Evolutionary conservation across 2,113 vertebrate genomes (phyloP).

Genomic region (Sebastes schlegelii): DNA sequence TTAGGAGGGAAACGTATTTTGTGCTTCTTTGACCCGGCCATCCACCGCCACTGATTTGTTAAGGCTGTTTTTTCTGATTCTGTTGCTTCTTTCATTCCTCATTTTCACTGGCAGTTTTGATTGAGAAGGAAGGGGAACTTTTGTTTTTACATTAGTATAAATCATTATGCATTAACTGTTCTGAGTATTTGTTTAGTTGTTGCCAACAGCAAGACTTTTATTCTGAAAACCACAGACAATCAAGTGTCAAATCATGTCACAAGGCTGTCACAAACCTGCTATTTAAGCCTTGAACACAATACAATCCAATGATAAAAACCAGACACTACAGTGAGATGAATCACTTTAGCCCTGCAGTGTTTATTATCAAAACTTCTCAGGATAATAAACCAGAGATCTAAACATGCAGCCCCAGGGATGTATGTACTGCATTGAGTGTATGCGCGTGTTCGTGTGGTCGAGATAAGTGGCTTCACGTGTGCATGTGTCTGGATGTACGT

Average conservation of each 20-base stretch:
- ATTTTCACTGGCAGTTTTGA: not conserved
- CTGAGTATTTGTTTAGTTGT: not conserved
- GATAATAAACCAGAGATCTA: slow-evolving; percentile 43
- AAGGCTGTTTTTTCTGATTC: not conserved
- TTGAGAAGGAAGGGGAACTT: too few species aligned
- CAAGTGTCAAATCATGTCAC: slow-evolving; percentile 4
- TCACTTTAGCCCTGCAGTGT: slow-evolving; percentile 4
- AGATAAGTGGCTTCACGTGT: slow-evolving; percentile 30
- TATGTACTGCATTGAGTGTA: slow-evolving; percentile 2
- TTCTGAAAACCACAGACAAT: not conserved
- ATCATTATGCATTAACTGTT: not conserved
- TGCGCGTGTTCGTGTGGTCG: not conserved
- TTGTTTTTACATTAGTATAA: not conserved
- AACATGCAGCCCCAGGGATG: slow-evolving; percentile 42
- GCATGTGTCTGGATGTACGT: slow-evolving; percentile 48
- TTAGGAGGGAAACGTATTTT: too few species aligned
- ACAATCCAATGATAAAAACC: not conserved
- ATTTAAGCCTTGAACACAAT: not conserved
- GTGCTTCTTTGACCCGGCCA: too few species aligned
- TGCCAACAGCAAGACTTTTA: not conserved
- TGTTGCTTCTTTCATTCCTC: not conserved
- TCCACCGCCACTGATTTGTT: not conserved
- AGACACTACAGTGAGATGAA: slow-evolving; percentile 18
- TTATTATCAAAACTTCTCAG: slow-evolving; percentile 7
- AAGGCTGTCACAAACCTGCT: not conserved